Evolutionary conservation across 2,888 invertebrate genomes (phyloP).

Genomic region (Rhabditoides inermis): DNA sequence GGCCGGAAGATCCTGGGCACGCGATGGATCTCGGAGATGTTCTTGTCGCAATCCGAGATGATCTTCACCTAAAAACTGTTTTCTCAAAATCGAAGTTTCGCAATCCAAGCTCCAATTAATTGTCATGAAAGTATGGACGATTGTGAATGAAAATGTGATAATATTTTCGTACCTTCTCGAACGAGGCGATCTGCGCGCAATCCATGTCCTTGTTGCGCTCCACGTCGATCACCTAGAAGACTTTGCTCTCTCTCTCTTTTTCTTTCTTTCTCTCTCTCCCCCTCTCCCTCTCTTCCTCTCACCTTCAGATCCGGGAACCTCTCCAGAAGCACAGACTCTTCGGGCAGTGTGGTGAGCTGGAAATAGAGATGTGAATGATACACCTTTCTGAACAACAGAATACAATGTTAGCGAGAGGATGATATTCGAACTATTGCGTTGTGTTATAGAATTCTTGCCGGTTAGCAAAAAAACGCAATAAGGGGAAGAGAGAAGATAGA

Average conservation of each 20-base stretch:
- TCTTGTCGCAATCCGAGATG: conserved; percentile 33
- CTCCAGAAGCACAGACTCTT: conserved; percentile 32
- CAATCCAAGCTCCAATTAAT: no score
- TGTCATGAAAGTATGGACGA: no score
- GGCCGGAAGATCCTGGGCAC: conserved; percentile 29
- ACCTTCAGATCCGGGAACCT: conserved; percentile 45
- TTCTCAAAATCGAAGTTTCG: no score
- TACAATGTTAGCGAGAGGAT: no score
- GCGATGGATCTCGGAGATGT: conserved; percentile 23
- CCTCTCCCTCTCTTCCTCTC: not conserved
- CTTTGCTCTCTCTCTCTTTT: not conserved
- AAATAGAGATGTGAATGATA: no score
- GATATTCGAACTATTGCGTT: no score
- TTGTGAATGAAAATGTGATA: no score
- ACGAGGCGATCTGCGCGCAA: conserved; percentile 29
- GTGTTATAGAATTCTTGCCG: no score
- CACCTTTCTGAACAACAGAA: no score
- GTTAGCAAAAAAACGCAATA: no score
- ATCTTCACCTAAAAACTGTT: conserved; percentile 18
- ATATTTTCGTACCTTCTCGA: conserved; percentile 4
- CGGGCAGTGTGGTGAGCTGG: conserved; percentile 31
- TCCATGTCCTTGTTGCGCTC: conserved; percentile 43
- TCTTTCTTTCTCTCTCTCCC: not conserved
- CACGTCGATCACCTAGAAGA: conserved; percentile 37
- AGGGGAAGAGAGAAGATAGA: no score